Percentiles rank a stretch among this genome's conserved stretches.
phyloP scores from a whole-genome alignment of 2,797 vertebrate species.

The Ibycter americanus region DNA sequence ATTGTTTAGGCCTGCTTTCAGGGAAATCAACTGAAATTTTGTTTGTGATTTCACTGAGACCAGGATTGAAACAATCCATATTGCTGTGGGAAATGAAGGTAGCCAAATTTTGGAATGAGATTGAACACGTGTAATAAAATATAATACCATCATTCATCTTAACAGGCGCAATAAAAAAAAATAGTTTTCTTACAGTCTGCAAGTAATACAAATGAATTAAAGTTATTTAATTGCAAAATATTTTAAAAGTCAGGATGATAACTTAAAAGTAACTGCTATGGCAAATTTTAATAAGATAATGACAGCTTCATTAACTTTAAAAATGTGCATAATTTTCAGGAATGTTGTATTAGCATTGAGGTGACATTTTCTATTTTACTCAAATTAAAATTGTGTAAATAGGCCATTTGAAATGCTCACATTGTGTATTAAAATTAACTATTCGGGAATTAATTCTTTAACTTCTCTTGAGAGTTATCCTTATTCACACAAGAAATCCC shows the following conservation, averaged over 20 bases:
- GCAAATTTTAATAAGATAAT: constrained; percentile 30
- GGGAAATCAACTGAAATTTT: background rate
- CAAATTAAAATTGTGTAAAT: constrained; percentile 42
- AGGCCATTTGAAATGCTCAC: constrained; percentile 14
- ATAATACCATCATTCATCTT: background rate
- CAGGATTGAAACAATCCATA: background rate
- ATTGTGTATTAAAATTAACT: background rate
- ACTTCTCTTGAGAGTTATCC: background rate
- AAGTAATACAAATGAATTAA: background rate
- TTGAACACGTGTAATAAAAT: background rate
- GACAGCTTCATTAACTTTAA: constrained; percentile 48
- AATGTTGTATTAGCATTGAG: constrained; percentile 5
- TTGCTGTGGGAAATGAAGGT: background rate
- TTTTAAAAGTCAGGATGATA: background rate
- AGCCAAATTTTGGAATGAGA: background rate
- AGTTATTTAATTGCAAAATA: constrained; percentile 13
- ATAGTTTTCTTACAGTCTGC: background rate
- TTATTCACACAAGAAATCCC: constrained; percentile 15
- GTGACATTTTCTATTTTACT: constrained; percentile 43
- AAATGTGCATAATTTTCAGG: constrained; percentile 40
- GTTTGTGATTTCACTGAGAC: background rate
- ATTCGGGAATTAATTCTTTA: constrained; percentile 15
- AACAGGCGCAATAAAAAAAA: background rate
- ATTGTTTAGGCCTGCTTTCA: background rate
- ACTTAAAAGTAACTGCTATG: background rate